Base-by-base conservation (phyloP, 2,888 invertebrate genomes). In the Thyatira batis region DNA sequence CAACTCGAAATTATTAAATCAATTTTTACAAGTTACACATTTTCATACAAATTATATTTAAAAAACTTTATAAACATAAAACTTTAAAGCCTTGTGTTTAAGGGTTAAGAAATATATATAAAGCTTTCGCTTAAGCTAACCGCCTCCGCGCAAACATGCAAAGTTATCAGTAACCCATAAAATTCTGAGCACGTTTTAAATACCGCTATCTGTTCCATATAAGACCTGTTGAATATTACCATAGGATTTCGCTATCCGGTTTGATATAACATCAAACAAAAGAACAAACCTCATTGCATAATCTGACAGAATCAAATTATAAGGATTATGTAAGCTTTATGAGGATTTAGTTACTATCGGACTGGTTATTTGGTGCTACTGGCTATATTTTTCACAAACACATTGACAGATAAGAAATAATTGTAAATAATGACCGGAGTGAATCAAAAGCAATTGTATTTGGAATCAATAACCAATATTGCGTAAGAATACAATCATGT, bases 311-410 rank as follows among this genome's bases (percentile, higher is more conserved):
- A 33, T 25, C 13, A 60, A 66, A 67, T 64, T 67, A 66, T 73
- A 70, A 69, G 67, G 74, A 76, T 84, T 78, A 84, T 78, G 69
- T 80, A 83, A 83, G 71, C 61, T 71, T 13, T 39, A 39, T 17
- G 8, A 39, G 17, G 8, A 8, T 8, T 33, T 4, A 33, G 55
- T 52, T 63, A 17, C 39, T 39, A 17, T n/a, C n/a, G 13, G 39
- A 39, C 39, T 17, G 33, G n/a, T 5, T 11, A 33, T 13, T 39
- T 8, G 13, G 17, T 17, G 39, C 39, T 39, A 39, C 39, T 17
- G 39, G 2, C 39, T 39, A 39, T 39, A 17, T 39, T 17, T 69
- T 69, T 64, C 67, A 66, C 69, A 67, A 63, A 39, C 39, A 39
- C 39, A 78, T 75, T 73, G 65, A 57, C 45, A 72, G 81, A 82